Percentiles rank a stretch among this genome's conserved stretches.
These are phyloP conservation scores for Meghimatium bilineatum DNA, from an alignment of 2,888 invertebrate species.

Conservation along the genomic window DNA sequence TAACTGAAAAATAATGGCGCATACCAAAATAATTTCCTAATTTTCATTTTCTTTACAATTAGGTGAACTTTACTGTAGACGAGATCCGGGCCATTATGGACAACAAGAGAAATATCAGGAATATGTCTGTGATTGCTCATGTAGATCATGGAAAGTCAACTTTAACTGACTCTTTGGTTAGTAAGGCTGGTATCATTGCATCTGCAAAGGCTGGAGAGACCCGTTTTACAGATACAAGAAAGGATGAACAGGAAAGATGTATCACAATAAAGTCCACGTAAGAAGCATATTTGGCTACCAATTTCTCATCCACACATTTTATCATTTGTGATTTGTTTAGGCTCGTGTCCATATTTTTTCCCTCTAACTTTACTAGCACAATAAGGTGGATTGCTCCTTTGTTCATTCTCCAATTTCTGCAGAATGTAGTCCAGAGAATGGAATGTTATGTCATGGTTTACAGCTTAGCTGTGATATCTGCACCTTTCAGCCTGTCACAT, in stretches of 20 bases:
- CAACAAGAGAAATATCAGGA: constrained; percentile 99
- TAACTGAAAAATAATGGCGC: too few species aligned
- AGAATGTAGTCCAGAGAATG: too few species aligned
- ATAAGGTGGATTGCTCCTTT: too few species aligned
- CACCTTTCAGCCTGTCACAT: too few species aligned
- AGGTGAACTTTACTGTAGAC: constrained; percentile 99
- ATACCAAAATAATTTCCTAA: too few species aligned
- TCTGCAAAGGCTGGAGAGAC: constrained; percentile 99
- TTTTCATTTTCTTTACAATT: not conserved
- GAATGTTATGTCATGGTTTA: too few species aligned
- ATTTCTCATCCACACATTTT: too few species aligned
- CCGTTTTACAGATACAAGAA: constrained; percentile 98
- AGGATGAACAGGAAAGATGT: constrained; percentile 99
- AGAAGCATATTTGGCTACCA: constrained; percentile 77
- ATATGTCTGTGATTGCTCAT: constrained; percentile 99
- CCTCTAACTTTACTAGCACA: too few species aligned
- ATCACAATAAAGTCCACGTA: constrained; percentile 99
- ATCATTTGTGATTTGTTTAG: too few species aligned
- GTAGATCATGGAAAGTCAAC: constrained; percentile 99
- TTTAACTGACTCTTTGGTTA: constrained; percentile 98
- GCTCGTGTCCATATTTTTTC: too few species aligned
- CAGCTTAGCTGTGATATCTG: too few species aligned
- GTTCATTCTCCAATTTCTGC: too few species aligned
- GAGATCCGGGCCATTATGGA: constrained; percentile 99
- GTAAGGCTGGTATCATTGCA: constrained; percentile 99